Conservation (phyloP, 2,888 invertebrate species). For the Lymantria monacha region DNA sequence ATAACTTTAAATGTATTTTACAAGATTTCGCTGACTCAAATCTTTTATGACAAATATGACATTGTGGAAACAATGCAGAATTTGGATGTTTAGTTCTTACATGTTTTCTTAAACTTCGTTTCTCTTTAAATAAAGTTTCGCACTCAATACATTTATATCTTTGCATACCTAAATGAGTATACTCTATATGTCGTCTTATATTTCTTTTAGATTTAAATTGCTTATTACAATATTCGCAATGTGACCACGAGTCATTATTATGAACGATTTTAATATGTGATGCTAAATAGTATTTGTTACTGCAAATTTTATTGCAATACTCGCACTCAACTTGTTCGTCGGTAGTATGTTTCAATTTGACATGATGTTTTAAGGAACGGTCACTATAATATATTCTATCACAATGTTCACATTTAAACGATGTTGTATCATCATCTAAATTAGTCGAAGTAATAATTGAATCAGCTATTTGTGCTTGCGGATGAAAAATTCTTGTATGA, state of each 20-base stretch:
- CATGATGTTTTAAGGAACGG: conserved; percentile 62
- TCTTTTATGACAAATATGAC: conserved; percentile 63
- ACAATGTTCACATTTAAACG: conserved; percentile 57
- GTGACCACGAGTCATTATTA: conserved; percentile 49
- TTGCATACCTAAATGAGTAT: conserved; percentile 65
- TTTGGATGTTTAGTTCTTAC: conserved; percentile 63
- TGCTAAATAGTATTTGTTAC: conserved; percentile 64
- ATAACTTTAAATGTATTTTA: conserved; percentile 62
- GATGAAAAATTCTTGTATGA: conserved; percentile 63
- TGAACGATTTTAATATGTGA: conserved; percentile 67
- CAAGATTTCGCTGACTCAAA: conserved; percentile 72
- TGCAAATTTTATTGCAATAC: conserved; percentile 58
- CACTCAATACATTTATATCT: conserved; percentile 68
- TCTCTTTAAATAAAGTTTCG: conserved; percentile 67
- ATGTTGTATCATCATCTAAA: conserved; percentile 35
- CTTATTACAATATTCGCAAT: conserved; percentile 69
- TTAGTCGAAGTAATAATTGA: conserved; percentile 52
- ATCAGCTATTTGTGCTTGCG: conserved; percentile 59
- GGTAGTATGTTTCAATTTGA: conserved; percentile 61
- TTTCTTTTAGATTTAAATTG: conserved; percentile 66
- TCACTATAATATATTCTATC: conserved; percentile 60
- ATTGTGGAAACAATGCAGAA: conserved; percentile 60
- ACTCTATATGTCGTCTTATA: conserved; percentile 63
- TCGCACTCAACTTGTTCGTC: conserved; percentile 57
- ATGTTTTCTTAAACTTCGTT: conserved; percentile 64